Evolutionary conservation across 1,140 invertebrate species (phyloP), one percentile per base, ranked within the genome.

Genomic region (Drosophila bipectinata): DNA sequence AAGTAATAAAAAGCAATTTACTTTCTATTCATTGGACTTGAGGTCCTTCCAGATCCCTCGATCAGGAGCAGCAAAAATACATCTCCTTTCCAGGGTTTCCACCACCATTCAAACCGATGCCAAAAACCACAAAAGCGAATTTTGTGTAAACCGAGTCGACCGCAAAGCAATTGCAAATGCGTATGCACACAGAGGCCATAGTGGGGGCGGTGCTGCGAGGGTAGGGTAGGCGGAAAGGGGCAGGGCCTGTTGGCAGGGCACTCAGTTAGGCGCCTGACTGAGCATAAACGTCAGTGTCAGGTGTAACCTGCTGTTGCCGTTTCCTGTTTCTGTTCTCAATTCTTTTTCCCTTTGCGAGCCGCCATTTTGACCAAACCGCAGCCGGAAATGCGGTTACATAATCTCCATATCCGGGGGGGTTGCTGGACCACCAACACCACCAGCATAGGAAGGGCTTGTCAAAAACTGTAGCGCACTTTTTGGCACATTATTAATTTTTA

Each of bases 351-450:
- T 49, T 18, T 48, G 47, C 21, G 60, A 69, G 63, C 48, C 67
- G 67, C 67, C 67, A 69, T 71, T 71, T 71, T 69, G 39, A 63
- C 45, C 63, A 52, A 64, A 58, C 48, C 52, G 60, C 54, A 79
- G 58, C 67, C 75, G 83, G 75, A 87, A 88, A 87, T 88, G 83
- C 77, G 83, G 83, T 82, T 83, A 82, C 79, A 76, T 88, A 87
- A 88, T 79, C 75, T 72, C 61, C 75, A 69, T 77, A 64, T 79
- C 67, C 75, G 67, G 39, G 44, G 30, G 30, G 26, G 28, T 10
- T 24, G 30, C 32, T 4, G 34, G 34, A 28, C 26, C 26, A 28
- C 26, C 26, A 28, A 1, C 26, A 6, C 34, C 3, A 37, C 12
- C 10, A 28, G 41, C 45, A 28, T 9, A 45, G 49, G 15, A 32